phyloP scores from a whole-genome alignment of 2,113 vertebrate species.

The Tetrao urogallus region DNA sequence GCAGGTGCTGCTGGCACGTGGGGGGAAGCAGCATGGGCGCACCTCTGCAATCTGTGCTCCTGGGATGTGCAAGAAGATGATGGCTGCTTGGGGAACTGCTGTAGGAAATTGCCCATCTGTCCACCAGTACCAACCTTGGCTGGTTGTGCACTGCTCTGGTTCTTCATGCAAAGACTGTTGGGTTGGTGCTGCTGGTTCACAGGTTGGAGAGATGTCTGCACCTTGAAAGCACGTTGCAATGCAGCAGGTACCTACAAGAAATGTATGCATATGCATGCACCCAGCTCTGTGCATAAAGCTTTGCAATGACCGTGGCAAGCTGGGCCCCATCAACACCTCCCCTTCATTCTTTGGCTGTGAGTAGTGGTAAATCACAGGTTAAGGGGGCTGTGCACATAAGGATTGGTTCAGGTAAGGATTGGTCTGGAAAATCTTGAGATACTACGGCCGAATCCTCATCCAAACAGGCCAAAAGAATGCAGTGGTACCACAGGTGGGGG shows the following conservation, averaged over 20 bases:
- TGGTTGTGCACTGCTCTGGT: accelerated
- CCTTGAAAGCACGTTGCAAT: neutral
- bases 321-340: neutral
- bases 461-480: neutral
- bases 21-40: accelerated
- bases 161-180: accelerated
- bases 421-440: neutral
- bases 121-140: accelerated
- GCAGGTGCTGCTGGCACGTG: accelerated
- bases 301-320: accelerated
- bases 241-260: neutral
- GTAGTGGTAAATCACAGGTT: neutral
- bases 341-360: accelerated
- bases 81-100: neutral
- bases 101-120: accelerated
- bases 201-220: neutral
- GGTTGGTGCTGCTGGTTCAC: neutral
- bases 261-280: accelerated
- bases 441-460: neutral
- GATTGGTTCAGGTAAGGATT: neutral
- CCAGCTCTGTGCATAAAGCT: neutral
- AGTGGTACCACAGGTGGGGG: neutral
- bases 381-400: neutral
- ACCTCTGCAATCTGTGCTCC: accelerated
- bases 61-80: neutral